Evolutionary conservation across 2,797 vertebrate genomes (phyloP).

Genomic region (Platalea minor): DNA sequence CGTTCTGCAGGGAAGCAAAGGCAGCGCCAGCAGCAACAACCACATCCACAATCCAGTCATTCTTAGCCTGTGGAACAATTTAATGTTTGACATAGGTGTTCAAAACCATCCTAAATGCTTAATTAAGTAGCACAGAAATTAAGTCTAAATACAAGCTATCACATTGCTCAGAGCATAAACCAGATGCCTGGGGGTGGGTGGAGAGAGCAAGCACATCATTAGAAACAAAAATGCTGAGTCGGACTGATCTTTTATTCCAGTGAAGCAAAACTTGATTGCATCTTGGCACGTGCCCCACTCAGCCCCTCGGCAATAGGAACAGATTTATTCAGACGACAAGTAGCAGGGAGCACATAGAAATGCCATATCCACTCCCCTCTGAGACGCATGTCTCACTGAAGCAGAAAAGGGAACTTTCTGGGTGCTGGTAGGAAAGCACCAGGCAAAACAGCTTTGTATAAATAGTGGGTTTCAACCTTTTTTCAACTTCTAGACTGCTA

Average conservation of each 20-base stretch:
- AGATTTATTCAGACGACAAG: not conserved
- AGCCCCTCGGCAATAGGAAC: not conserved
- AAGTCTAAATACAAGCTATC: not conserved
- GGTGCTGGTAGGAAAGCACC: not conserved
- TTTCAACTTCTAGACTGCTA: not conserved
- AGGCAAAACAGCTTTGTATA: not conserved
- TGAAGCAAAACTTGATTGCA: not conserved
- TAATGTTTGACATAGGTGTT: not conserved
- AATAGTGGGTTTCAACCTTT: not conserved
- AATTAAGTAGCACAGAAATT: not conserved
- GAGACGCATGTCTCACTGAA: accelerated
- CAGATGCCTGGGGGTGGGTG: not conserved
- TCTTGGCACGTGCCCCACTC: not conserved
- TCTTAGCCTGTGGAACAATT: not conserved
- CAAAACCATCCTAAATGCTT: not conserved
- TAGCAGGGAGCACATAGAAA: not conserved
- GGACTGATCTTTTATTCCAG: not conserved
- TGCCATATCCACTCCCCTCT: not conserved
- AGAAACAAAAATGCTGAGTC: not conserved
- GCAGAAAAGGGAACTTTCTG: not conserved
- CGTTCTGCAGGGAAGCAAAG: not conserved
- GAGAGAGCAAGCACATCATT: not conserved
- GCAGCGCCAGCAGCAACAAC: not conserved
- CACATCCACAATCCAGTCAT: not conserved
- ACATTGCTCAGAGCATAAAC: not conserved